Evolutionary conservation across 1,140 invertebrate species (phyloP).

Genomic region (Drosophila busckii): DNA sequence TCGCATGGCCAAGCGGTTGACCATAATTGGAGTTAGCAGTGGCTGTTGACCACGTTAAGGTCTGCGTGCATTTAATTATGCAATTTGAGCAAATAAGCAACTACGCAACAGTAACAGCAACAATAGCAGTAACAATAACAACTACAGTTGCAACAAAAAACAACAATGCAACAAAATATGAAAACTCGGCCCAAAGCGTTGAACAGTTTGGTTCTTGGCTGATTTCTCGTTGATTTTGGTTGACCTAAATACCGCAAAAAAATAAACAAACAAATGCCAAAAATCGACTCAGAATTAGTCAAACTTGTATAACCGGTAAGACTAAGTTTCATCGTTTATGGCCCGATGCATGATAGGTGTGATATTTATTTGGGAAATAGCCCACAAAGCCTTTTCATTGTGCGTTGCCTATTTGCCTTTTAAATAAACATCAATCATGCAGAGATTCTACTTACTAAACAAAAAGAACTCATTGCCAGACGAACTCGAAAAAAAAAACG

Average conservation of each 20-base stretch:
- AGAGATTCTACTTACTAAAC: too few species aligned
- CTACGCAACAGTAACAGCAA: conserved; percentile 6
- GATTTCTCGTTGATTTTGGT: conserved; percentile 34
- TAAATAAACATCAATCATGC: too few species aligned
- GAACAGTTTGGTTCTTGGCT: conserved; percentile 31
- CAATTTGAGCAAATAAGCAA: conserved; percentile 68
- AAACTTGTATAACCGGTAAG: conserved; percentile 38
- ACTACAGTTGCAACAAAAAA: conserved; percentile 10
- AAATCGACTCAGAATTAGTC: conserved; percentile 32
- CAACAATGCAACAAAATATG: not conserved
- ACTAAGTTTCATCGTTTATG: conserved; percentile 11
- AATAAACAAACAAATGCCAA: conserved; percentile 21
- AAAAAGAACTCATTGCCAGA: too few species aligned
- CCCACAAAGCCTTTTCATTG: conserved; percentile 15
- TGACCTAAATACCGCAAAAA: conserved; percentile 39
- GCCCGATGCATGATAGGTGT: conserved; percentile 6
- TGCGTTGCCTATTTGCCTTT: conserved; percentile 1
- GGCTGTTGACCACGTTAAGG: conserved; percentile 42
- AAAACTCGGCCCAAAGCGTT: conserved; percentile 5
- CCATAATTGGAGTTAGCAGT: conserved; percentile 64
- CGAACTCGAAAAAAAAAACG: too few species aligned
- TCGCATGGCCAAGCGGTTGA: conserved; percentile 54
- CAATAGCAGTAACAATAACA: conserved; percentile 3
- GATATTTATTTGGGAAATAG: not conserved
- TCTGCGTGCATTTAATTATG: conserved; percentile 76